A percentile compares a stretch with the other conserved stretches of the same genome.
Conservation (phyloP, 2,113 vertebrate genomes). For the Podarcis raffonei region DNA sequence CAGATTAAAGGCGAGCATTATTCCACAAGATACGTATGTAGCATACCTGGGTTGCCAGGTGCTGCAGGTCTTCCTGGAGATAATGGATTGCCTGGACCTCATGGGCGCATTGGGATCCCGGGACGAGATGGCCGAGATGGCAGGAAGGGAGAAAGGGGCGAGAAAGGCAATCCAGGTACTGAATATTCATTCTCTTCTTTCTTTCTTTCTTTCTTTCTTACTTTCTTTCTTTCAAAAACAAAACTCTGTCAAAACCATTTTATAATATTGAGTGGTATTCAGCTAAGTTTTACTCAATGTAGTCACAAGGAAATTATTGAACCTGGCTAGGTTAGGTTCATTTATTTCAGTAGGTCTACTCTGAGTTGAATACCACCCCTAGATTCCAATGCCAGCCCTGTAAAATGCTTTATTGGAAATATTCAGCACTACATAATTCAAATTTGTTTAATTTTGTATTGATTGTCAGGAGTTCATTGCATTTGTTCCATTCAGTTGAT, state of each 20-base stretch:
- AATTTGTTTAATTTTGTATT: neutral
- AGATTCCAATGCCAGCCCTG: neutral
- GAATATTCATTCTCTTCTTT: slow-evolving; percentile 15
- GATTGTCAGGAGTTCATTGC: neutral
- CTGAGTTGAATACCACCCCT: no score
- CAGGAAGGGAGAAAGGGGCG: slow-evolving; percentile 93
- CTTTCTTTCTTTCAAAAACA: neutral
- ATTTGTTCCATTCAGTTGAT: neutral
- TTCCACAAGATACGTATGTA: slow-evolving; percentile 87
- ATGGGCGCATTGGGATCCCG: slow-evolving; percentile 90
- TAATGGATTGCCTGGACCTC: slow-evolving; percentile 82
- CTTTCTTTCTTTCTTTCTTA: neutral
- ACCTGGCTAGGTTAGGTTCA: no score
- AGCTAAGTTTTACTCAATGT: no score
- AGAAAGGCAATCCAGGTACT: slow-evolving; percentile 92
- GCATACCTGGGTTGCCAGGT: slow-evolving; percentile 90
- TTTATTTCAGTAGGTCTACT: no score
- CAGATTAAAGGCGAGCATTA: slow-evolving; percentile 83
- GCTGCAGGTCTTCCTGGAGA: slow-evolving; percentile 83
- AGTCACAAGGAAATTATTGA: no score
- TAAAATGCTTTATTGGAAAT: neutral
- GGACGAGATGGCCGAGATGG: slow-evolving; percentile 98
- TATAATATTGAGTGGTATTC: no score
- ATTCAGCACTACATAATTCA: neutral
- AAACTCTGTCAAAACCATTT: neutral